Percentiles rank a stretch among this genome's conserved stretches.
Conservation (phyloP, 2,797 vertebrate species). For the Podarcis siculus region DNA sequence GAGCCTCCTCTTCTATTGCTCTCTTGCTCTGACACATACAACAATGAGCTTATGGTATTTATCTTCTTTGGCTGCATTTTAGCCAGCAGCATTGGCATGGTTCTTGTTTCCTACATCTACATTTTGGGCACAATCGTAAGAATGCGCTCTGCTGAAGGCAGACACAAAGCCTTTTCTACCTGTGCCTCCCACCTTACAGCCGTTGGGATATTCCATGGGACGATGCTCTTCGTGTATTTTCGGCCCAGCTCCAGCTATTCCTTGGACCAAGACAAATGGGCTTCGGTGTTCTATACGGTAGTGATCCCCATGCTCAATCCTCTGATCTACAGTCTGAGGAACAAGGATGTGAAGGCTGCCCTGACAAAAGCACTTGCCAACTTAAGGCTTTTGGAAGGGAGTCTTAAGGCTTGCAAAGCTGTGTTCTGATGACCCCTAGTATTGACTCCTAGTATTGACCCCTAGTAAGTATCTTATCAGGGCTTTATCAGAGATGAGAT, state of each 20-base stretch:
- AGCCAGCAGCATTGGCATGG: constrained; percentile 63
- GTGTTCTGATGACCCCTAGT: neutral
- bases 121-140: constrained; percentile 52
- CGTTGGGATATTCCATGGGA: constrained; percentile 57
- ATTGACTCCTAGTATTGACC: too few species aligned
- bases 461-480: neutral
- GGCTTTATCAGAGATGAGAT: too few species aligned
- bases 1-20: constrained; percentile 62
- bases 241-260: constrained; percentile 46
- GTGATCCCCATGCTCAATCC: constrained; percentile 7
- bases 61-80: constrained; percentile 59
- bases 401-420: neutral
- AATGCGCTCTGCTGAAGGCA: constrained; percentile 52
- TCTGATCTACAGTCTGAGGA: constrained; percentile 5
- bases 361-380: neutral
- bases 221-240: constrained; percentile 59
- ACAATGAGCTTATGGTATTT: constrained; percentile 60
- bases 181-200: constrained; percentile 58
- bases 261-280: constrained; percentile 66
- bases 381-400: neutral
- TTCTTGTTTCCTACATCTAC: constrained; percentile 57
- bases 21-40: constrained; percentile 65
- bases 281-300: constrained; percentile 14
- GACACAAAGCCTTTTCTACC: constrained; percentile 60
- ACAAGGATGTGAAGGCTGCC: constrained; percentile 7